Base-by-base conservation (phyloP, 1,140 invertebrate species). In the Brachionus plicatilis region DNA sequence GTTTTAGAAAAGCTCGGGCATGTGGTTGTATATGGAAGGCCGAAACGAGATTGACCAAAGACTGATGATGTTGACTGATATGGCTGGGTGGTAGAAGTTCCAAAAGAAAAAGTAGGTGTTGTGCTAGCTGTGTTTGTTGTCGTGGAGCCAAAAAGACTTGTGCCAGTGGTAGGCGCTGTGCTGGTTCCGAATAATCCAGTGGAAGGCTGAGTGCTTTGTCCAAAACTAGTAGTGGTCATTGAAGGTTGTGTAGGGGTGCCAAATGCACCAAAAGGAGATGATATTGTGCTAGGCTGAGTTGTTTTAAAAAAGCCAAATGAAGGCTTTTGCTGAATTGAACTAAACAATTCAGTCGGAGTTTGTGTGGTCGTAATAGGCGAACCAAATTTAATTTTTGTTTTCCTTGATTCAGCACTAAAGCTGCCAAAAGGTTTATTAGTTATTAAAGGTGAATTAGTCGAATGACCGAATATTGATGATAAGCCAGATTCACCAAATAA, bases 261-360 rank as follows among this genome's bases (percentile, higher is more conserved):
- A 85, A 86, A 86, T 27, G 72, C 80, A 41, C 85, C 85, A 84
- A 86, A 86, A 20, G 85, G 50, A 20, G 86, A 60, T 43, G 37
- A 45, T 53, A 66, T 53, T 27, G 70, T 80, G 3, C 47, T 86
- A 65, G 12, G 68, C 3, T 72, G 68, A 47, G 76, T 82, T 5
- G 80, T 72, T 17, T 79, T 90, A 88, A 4, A 86, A 83, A 85
- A 85, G 72, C 88, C 87, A 85, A 88, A 88, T 12, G 85, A 79
- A 24, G 86, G 86, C 43, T 85, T 87, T 20, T 86, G 27, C 9
- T 85, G 41, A n/a, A 29, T 3, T 3, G 53, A 83, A 7, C 37
- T 50, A 68, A 65, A 65, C 1, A 60, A 4, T 14, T 47, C 33
- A 14, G 47, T 76, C 1, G 24, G 17, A 45, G 68, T 66, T 53